Evolutionary conservation across 2,113 vertebrate genomes (phyloP).

Genomic region (Parotia lawesii): DNA sequence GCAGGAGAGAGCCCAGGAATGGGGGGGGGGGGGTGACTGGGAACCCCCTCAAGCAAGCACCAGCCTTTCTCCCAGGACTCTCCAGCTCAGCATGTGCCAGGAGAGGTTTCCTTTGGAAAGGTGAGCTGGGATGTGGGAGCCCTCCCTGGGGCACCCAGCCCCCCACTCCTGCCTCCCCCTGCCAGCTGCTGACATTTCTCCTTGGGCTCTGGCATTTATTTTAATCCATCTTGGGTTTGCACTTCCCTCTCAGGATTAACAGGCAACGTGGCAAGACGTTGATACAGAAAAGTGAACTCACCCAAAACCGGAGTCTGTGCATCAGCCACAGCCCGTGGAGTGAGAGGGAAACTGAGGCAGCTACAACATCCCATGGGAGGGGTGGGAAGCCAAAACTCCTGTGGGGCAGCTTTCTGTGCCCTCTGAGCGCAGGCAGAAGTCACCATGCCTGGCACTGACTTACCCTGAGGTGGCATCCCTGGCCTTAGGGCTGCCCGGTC

Average conservation of each 20-base stretch:
- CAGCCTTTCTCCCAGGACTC: neutral
- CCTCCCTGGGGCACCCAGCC: neutral
- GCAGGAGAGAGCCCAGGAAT: neutral
- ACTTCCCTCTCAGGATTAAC: neutral
- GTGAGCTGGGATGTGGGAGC: neutral
- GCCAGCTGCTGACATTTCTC: neutral
- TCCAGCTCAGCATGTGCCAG: accelerated
- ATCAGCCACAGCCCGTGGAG: accelerated
- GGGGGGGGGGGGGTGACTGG: neutral
- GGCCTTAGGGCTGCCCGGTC: neutral
- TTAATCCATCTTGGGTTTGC: neutral
- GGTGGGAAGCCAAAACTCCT: accelerated
- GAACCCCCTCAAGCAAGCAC: neutral
- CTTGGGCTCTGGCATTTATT: neutral
- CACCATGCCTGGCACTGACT: neutral
- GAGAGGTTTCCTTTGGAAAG: neutral
- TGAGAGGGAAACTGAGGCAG: neutral
- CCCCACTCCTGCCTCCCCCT: accelerated
- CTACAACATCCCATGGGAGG: accelerated
- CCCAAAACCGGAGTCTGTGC: accelerated
- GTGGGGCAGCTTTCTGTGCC: accelerated
- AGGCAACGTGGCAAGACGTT: neutral
- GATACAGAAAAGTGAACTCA: neutral
- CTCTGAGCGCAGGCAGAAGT: neutral
- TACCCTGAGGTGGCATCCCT: neutral